These are phyloP conservation scores for Hippopotamyrus pictus DNA, from an alignment of 2,797 vertebrate genomes.

Conservation along the genomic window DNA sequence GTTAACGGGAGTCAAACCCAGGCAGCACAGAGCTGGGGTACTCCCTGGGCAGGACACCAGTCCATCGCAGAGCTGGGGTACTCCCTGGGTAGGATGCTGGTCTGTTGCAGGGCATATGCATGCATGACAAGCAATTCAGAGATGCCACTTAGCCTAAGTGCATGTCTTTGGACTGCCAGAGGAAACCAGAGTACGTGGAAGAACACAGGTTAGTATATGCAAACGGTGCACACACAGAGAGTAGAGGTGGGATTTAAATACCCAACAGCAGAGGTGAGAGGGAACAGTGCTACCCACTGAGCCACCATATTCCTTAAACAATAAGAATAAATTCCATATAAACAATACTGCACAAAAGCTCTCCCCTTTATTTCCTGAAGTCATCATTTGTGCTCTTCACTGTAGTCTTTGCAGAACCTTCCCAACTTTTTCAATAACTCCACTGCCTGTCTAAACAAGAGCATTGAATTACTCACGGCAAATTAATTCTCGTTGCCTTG, in stretches of 20 bases:
- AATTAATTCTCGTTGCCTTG: neutral
- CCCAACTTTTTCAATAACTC: slow-evolving; percentile 1
- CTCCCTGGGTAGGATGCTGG: neutral
- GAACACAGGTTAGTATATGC: neutral
- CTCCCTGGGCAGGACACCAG: too few species aligned
- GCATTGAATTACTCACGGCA: neutral
- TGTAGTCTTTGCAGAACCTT: neutral
- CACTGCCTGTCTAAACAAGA: neutral
- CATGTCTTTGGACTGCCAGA: neutral
- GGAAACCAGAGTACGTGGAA: neutral
- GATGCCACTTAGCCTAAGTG: neutral
- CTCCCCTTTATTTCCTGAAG: neutral
- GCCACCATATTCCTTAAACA: neutral
- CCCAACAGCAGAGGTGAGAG: neutral
- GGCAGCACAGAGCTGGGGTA: neutral
- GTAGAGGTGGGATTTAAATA: neutral
- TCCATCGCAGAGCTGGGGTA: neutral
- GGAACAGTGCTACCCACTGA: neutral
- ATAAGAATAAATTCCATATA: neutral
- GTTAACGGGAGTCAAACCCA: neutral
- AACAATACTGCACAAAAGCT: neutral
- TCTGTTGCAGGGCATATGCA: neutral
- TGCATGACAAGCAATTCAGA: neutral
- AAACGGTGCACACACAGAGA: neutral
- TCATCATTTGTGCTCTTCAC: neutral